A percentile compares a stretch with the other conserved stretches of the same genome.
These are phyloP conservation scores for Drosophila bunnanda DNA, from an alignment of 2,888 invertebrate genomes.

Conservation along the genomic window DNA sequence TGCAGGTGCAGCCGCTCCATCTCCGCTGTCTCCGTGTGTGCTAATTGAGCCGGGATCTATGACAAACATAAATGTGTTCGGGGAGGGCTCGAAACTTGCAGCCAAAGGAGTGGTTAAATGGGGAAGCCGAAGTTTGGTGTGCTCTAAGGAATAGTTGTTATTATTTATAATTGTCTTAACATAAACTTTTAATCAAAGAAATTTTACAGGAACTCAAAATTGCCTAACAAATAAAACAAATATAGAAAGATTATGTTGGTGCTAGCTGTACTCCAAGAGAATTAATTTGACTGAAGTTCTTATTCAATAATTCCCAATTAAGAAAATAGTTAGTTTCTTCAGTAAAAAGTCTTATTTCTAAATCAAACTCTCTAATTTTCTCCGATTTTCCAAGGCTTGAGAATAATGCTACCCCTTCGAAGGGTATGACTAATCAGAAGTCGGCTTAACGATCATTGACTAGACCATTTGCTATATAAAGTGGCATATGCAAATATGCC, in stretches of 20 bases:
- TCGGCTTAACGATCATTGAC: constrained; percentile 78
- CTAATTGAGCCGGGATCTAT: constrained; percentile 70
- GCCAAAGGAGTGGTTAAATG: background rate
- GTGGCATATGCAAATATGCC: constrained; percentile 79
- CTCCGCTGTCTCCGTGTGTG: constrained; percentile 52
- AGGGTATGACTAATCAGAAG: constrained; percentile 45
- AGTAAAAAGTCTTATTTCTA: background rate
- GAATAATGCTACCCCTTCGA: background rate
- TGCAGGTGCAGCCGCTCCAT: constrained; percentile 57
- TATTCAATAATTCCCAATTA: background rate
- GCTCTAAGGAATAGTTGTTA: background rate
- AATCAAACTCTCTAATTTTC: too few species aligned
- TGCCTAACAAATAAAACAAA: background rate
- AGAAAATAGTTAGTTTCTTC: too few species aligned
- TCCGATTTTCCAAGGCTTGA: background rate
- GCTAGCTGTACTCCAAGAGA: background rate
- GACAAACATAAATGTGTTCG: constrained; percentile 71
- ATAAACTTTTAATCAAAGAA: background rate
- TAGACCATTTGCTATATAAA: constrained; percentile 73
- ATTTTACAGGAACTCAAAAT: background rate
- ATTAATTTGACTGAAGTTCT: too few species aligned
- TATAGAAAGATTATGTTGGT: background rate
- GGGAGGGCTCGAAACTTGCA: constrained; percentile 33
- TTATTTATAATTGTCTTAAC: too few species aligned
- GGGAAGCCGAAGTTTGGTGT: background rate